These are phyloP conservation scores for Triplophysa yarkandensis DNA, from an alignment of 2,797 vertebrate genomes.

Conservation along the genomic window DNA sequence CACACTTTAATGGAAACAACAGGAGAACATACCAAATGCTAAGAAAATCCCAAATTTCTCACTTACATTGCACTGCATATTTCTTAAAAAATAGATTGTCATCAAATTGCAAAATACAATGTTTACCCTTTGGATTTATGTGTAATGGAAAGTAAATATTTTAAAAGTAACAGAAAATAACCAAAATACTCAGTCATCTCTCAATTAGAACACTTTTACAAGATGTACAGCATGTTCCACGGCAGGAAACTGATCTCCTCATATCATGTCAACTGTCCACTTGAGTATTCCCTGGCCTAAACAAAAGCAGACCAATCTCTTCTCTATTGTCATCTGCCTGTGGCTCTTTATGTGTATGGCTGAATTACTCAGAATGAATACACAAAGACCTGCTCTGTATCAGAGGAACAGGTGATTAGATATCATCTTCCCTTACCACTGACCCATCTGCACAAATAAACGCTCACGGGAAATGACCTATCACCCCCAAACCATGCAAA, in stretches of 20 bases:
- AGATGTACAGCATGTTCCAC: background rate
- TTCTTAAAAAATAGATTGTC: too few relatives aligned
- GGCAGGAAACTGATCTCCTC: background rate
- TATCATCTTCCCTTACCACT: constrained; percentile 81
- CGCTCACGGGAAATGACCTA: constrained; percentile 74
- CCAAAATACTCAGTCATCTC: too few relatives aligned
- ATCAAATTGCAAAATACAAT: too few relatives aligned
- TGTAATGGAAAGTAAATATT: too few relatives aligned
- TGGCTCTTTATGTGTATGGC: constrained; percentile 80
- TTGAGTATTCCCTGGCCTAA: constrained; percentile 41
- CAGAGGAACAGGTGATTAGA: constrained; percentile 82
- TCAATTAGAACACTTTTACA: background rate
- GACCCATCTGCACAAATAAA: constrained; percentile 78
- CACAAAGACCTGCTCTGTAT: constrained; percentile 88
- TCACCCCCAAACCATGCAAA: background rate
- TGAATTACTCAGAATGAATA: constrained; percentile 88
- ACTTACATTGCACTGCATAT: background rate
- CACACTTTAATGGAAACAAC: background rate
- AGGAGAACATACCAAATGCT: background rate
- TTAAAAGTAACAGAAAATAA: too few relatives aligned
- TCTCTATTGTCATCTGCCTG: constrained; percentile 79
- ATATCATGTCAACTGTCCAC: constrained; percentile 12
- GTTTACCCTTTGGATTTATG: too few relatives aligned
- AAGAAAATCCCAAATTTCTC: background rate
- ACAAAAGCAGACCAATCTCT: constrained; percentile 56